A percentile compares a stretch with the other conserved stretches of the same genome.
Conservation (phyloP, 64 coral and sea anemone genomes). For the Orbicella faveolata region DNA sequence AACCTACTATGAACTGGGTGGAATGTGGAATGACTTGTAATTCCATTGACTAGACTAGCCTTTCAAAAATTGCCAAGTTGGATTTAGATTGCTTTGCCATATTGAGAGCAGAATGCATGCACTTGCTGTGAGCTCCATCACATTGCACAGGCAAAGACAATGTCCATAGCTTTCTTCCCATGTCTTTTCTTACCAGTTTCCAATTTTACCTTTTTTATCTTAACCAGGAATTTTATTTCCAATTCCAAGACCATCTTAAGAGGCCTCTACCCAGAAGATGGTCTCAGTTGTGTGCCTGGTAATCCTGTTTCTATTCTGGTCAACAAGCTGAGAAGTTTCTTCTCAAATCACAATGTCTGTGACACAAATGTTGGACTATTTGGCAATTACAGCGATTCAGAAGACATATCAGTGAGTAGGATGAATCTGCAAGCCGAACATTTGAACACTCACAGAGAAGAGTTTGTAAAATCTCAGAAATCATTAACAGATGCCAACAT, state of each 20-base stretch:
- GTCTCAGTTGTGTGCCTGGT: background rate
- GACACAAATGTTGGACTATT: background rate
- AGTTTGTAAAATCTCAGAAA: background rate
- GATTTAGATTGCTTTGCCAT: no score
- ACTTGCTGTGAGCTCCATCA: no score
- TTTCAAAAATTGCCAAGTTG: no score
- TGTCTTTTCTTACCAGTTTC: background rate
- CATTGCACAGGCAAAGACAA: no score
- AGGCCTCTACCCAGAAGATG: background rate
- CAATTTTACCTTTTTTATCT: background rate
- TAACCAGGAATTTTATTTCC: background rate
- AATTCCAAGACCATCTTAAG: background rate
- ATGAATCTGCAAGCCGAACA: background rate
- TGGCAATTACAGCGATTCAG: background rate
- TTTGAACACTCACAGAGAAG: background rate
- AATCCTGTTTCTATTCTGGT: conserved; percentile 12
- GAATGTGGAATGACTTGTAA: no score
- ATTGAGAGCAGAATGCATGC: no score
- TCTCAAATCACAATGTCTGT: background rate
- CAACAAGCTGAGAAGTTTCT: conserved; percentile 31
- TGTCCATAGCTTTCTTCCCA: background rate
- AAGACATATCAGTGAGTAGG: background rate
- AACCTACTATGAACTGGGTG: no score
- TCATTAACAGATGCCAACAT: background rate
- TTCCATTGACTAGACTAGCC: no score